Percentiles rank a stretch among this genome's conserved stretches.
phyloP scores from a whole-genome alignment of 2,888 invertebrate genomes.

The Ceratothoa steindachneri region DNA sequence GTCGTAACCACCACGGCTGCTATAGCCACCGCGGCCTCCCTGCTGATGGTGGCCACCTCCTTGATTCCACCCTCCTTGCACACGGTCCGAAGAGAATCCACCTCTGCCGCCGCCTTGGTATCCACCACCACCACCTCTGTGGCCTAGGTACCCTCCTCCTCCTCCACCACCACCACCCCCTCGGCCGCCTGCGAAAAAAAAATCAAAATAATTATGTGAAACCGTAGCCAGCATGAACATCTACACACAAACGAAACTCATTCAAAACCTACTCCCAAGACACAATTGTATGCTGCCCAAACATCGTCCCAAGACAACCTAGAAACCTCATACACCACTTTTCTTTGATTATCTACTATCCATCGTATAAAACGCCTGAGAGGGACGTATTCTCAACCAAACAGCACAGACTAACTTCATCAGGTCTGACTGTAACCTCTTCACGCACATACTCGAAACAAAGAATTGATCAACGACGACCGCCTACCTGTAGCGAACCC shows the following conservation, averaged over 20 bases:
- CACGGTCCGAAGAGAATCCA: conserved; percentile 18
- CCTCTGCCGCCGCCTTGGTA: conserved; percentile 18
- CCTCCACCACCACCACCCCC: conserved; percentile 10
- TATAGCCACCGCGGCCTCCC: conserved; percentile 11
- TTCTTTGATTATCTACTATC: too few species aligned
- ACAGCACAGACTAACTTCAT: too few species aligned
- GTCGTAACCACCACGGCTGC: neutral
- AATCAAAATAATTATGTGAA: neutral
- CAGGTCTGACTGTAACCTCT: too few species aligned
- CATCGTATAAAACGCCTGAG: too few species aligned
- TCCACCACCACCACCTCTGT: conserved; percentile 19
- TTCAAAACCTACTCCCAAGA: neutral
- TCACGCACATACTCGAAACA: too few species aligned
- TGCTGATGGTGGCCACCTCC: conserved; percentile 24
- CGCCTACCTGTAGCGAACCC: too few species aligned
- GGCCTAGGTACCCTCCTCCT: neutral
- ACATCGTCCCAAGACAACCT: too few species aligned
- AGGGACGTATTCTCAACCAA: too few species aligned
- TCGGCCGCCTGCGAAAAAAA: neutral
- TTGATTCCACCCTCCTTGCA: conserved; percentile 41
- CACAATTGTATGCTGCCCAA: too few species aligned
- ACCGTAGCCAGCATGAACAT: neutral
- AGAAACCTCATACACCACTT: too few species aligned
- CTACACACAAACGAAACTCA: neutral
- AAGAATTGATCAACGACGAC: too few species aligned